Conservation (phyloP, 2,888 invertebrate species). For the Cheilosia soror region DNA sequence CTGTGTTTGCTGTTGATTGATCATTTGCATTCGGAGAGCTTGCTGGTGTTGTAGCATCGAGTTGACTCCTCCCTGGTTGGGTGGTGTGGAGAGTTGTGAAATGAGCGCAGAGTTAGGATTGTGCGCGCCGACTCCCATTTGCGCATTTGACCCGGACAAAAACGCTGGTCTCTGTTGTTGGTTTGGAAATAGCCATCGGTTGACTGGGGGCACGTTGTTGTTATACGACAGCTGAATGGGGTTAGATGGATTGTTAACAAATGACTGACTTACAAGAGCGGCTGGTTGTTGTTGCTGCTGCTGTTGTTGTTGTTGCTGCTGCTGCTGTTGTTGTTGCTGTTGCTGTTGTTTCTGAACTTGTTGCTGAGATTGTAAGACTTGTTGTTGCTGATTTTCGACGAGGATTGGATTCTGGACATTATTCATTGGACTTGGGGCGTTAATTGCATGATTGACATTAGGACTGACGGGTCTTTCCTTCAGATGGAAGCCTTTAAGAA, state of each 20-base stretch:
- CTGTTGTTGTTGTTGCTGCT: slow-evolving; percentile 78
- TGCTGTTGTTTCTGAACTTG: slow-evolving; percentile 48
- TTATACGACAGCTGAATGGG: slow-evolving; percentile 80
- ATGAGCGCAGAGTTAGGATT: slow-evolving; percentile 85
- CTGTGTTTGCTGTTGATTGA: slow-evolving; percentile 82
- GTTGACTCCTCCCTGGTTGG: slow-evolving; percentile 80
- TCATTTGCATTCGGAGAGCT: slow-evolving; percentile 81
- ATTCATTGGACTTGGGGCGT: slow-evolving; percentile 75
- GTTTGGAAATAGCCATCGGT: slow-evolving; percentile 72
- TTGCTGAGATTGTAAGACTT: slow-evolving; percentile 53
- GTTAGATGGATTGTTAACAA: slow-evolving; percentile 81
- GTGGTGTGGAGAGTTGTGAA: slow-evolving; percentile 87
- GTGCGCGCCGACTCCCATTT: slow-evolving; percentile 78
- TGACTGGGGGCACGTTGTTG: slow-evolving; percentile 78
- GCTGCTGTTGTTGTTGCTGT: slow-evolving; percentile 62
- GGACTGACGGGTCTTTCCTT: slow-evolving; percentile 89
- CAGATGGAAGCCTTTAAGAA: slow-evolving; percentile 89
- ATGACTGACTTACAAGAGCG: slow-evolving; percentile 76
- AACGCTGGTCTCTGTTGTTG: slow-evolving; percentile 75
- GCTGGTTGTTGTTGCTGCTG: slow-evolving; percentile 61
- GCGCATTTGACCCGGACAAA: slow-evolving; percentile 44
- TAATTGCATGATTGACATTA: slow-evolving; percentile 78
- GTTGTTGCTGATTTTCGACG: slow-evolving; percentile 71
- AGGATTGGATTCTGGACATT: slow-evolving; percentile 63
- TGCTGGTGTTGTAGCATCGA: slow-evolving; percentile 80